phyloP scores from a whole-genome alignment of 2,797 vertebrate genomes.

The Sylvia borin region DNA sequence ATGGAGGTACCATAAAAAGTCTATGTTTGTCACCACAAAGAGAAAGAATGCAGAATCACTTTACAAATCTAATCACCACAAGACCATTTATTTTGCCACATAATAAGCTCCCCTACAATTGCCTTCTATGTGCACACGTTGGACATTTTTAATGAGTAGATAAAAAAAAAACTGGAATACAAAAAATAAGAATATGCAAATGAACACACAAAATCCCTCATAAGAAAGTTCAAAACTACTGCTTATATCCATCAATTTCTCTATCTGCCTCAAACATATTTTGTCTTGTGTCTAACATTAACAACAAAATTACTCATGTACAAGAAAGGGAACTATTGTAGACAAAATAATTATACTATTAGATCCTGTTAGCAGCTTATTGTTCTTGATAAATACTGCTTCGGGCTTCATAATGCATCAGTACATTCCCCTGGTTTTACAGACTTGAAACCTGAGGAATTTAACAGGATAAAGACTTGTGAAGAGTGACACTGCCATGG shows the following conservation, averaged over 20 bases:
- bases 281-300: not conserved
- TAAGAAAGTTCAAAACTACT: not conserved
- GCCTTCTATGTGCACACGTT: not conserved
- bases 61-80: constrained; percentile 28
- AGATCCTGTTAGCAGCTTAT: not conserved
- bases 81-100: constrained; percentile 7
- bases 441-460: not conserved
- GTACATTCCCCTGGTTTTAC: not conserved
- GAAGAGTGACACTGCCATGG: not conserved
- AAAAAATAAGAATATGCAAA: not conserved
- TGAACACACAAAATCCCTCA: not conserved
- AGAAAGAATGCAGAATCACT: constrained; percentile 21
- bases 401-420: not conserved
- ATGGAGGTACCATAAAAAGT: constrained; percentile 13
- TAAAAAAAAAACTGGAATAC: not conserved
- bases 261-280: not conserved
- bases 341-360: not conserved
- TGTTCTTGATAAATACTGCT: not conserved
- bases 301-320: not conserved
- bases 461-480: not conserved
- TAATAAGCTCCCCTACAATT: not conserved
- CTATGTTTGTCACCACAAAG: constrained; percentile 15
- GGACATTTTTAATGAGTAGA: not conserved
- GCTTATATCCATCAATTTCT: not conserved
- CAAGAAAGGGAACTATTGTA: not conserved